Percentiles rank a stretch among this genome's conserved stretches.
Conservation (phyloP, 2,113 vertebrate species). For the Pygathrix nemaeus region DNA sequence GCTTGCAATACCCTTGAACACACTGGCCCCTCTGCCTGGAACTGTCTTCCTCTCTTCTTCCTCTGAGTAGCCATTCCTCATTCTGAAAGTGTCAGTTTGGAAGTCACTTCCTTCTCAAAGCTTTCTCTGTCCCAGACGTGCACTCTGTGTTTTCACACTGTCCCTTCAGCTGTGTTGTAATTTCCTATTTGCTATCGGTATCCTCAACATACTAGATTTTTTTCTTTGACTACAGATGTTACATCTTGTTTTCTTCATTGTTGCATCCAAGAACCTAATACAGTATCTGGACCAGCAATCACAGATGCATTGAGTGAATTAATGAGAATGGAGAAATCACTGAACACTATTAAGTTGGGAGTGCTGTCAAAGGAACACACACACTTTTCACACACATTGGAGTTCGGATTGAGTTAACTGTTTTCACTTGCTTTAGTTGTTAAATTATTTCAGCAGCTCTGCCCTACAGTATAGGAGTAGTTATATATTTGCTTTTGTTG, state of each 20-base stretch:
- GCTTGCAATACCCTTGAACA: neutral
- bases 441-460: neutral
- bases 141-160: neutral
- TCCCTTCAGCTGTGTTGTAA: neutral
- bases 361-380: neutral
- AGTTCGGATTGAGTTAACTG: neutral
- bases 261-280: neutral
- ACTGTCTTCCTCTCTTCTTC: neutral
- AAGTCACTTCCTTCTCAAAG: neutral
- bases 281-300: neutral
- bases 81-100: neutral
- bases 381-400: neutral
- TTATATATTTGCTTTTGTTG: neutral
- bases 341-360: neutral
- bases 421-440: neutral
- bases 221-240: neutral
- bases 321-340: neutral
- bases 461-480: neutral
- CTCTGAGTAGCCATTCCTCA: neutral
- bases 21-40: neutral
- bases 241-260: neutral
- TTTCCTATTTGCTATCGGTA: neutral
- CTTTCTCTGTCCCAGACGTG: neutral
- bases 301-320: neutral
- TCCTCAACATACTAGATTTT: neutral